Conservation (phyloP, 2,888 invertebrate species). For the Eupithecia pulchellata region DNA sequence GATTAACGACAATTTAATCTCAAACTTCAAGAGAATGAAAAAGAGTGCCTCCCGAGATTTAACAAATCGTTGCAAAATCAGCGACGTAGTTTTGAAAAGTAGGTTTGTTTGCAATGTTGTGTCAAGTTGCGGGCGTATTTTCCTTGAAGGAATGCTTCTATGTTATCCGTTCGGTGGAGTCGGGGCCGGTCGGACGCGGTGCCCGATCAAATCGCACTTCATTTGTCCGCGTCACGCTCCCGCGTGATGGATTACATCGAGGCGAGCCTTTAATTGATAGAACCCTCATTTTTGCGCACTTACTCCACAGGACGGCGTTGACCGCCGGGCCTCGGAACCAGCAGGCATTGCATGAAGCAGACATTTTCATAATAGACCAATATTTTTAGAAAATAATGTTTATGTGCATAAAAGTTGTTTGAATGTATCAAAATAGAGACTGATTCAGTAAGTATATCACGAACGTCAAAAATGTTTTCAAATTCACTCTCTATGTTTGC, state of each 20-base stretch:
- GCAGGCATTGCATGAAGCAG: too few relatives aligned
- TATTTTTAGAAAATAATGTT: background rate
- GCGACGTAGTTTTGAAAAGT: too few relatives aligned
- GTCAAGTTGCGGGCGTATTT: too few relatives aligned
- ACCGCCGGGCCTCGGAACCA: background rate
- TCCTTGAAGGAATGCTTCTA: too few relatives aligned
- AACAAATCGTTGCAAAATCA: too few relatives aligned
- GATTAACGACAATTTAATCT: too few relatives aligned
- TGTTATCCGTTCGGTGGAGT: background rate
- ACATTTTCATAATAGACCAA: background rate
- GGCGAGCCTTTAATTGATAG: constrained; percentile 74
- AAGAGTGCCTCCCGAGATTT: too few relatives aligned
- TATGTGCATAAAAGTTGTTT: background rate
- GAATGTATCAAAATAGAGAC: background rate
- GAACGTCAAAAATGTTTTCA: background rate
- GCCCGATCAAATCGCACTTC: constrained; percentile 82
- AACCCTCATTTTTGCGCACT: constrained; percentile 70
- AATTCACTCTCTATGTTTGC: background rate
- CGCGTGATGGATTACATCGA: constrained; percentile 74
- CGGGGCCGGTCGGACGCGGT: constrained; percentile 68
- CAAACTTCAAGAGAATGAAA: too few relatives aligned
- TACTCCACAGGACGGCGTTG: background rate
- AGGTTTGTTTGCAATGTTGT: too few relatives aligned
- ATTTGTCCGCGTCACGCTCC: constrained; percentile 79
- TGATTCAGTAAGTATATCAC: background rate